These are phyloP conservation scores for Gavialis gangeticus DNA, from an alignment of 2,113 vertebrate genomes.

Conservation along the genomic window DNA sequence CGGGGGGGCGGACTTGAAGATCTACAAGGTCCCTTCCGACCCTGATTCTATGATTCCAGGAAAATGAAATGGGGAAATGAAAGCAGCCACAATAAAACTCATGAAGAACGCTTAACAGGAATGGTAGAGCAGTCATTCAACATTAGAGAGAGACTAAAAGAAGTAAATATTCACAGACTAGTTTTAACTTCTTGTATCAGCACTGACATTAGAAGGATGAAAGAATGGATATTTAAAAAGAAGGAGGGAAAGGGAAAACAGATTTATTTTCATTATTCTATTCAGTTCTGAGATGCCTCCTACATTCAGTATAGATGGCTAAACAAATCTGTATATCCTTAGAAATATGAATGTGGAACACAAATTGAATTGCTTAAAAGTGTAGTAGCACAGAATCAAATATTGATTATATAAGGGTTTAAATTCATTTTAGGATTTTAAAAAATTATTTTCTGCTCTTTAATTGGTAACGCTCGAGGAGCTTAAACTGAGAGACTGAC, in stretches of 20 bases:
- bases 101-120: too few relatives aligned
- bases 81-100: too few relatives aligned
- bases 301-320: neutral
- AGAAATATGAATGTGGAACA: neutral
- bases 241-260: neutral
- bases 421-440: neutral
- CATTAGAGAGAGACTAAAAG: too few relatives aligned
- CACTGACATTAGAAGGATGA: too few relatives aligned
- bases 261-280: neutral
- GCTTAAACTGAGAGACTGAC: neutral
- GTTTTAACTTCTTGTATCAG: too few relatives aligned
- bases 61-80: too few relatives aligned
- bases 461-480: neutral
- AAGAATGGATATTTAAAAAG: neutral
- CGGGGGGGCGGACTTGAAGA: too few relatives aligned
- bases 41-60: too few relatives aligned
- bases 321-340: neutral
- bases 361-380: neutral
- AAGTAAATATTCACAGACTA: too few relatives aligned
- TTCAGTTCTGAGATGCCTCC: neutral
- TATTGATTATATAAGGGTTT: neutral
- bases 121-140: too few relatives aligned
- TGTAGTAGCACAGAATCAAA: neutral
- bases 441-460: neutral
- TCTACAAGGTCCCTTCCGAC: too few relatives aligned